Evolutionary conservation across 2,888 invertebrate species (phyloP), one percentile per base, ranked within the genome.

Genomic region (Tuberolachnus salignus): DNA sequence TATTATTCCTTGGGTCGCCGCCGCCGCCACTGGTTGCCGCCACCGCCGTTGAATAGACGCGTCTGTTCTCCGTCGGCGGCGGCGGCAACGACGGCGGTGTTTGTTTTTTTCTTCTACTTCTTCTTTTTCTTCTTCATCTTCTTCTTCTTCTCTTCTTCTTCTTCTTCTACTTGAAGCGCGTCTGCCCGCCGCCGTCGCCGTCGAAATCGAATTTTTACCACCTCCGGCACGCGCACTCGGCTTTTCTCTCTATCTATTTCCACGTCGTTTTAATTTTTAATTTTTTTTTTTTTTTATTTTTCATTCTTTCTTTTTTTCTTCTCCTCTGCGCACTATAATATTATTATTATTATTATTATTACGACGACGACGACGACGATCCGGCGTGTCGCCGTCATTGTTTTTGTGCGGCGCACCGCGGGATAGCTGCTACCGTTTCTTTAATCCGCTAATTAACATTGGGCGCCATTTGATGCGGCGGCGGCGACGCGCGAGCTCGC

Each of bases 371-470:
- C 42, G 49, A 69, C 61, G 78, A 69, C 34, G 34, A n/a, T n/a
- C 14, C n/a, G 53, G 23, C 73, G 71, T n/a, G 49, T 19, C 49
- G 21, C 6, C 69, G 59, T 69, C 42, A 59, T 78, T 69, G 78
- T 78, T 78, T 78, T 69, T 78, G 34, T 34, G 34, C 34, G 34
- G 34, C 53, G 69, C 69, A 78, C 78, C 78, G 61, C 78, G 59
- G 78, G 78, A 59, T 21, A 49, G 69, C 69, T 78, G 78, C 78
- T 78, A 78, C 78, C 78, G 78, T 78, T 78, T 78, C 78, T 78
- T 78, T 78, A 78, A 78, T 69, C 78, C 67, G 78, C 78, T 78
- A 78, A 78, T 78, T 78, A 78, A 78, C 78, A 55, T 78, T 9
- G 78, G 78, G 78, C 78, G 78, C 78, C 78, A 78, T 69, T 78